Evolutionary conservation across 2,888 invertebrate genomes (phyloP).

Genomic region (Taphrorychus bicolor): DNA sequence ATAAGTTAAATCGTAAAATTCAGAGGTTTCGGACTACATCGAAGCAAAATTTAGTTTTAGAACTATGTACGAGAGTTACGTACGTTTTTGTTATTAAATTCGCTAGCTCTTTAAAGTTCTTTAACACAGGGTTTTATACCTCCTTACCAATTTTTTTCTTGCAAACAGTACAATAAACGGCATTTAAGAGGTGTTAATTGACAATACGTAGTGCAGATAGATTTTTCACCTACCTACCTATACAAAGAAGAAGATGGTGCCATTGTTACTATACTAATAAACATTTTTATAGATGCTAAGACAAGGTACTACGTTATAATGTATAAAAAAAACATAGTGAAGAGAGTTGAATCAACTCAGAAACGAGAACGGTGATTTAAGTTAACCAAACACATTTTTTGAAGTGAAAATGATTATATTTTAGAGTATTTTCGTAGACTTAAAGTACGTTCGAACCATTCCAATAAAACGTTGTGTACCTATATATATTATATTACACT

Average conservation of each 20-base stretch:
- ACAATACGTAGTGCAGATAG: constrained; percentile 61
- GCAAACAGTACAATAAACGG: constrained; percentile 58
- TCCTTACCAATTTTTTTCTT: constrained; percentile 50
- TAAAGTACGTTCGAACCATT: constrained; percentile 53
- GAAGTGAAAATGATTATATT: constrained; percentile 30
- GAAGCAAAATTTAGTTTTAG: constrained; percentile 19
- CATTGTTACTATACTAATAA: constrained; percentile 52
- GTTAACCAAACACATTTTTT: constrained; percentile 26
- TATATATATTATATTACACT: constrained; percentile 29
- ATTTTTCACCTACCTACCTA: constrained; percentile 56
- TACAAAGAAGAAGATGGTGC: constrained; percentile 62
- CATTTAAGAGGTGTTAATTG: constrained; percentile 58
- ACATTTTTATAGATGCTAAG: constrained; percentile 55
- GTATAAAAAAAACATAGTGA: no score
- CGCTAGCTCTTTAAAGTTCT: background rate
- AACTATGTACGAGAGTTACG: background rate
- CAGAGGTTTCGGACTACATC: constrained; percentile 39
- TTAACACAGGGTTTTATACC: constrained; percentile 23
- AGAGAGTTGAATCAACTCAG: background rate
- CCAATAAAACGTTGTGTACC: constrained; percentile 61
- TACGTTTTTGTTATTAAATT: background rate
- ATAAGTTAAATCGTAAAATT: constrained; percentile 11
- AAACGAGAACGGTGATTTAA: constrained; percentile 55
- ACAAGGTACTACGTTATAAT: background rate
- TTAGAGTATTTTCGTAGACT: constrained; percentile 37